Base-by-base conservation (phyloP, 2,797 vertebrate species). In the Falco rusticolus region DNA sequence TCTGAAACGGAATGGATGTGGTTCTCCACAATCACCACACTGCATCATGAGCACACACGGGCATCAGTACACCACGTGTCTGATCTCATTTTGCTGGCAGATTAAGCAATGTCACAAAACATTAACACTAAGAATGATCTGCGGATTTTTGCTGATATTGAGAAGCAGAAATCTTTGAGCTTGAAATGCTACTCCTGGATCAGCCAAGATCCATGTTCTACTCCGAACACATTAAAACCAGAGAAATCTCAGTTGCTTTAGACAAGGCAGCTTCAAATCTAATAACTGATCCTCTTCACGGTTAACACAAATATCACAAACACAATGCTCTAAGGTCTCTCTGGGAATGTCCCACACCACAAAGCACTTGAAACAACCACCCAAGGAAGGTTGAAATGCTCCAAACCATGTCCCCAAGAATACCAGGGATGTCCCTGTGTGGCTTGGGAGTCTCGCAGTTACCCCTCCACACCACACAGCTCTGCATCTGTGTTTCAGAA, bases 361-460 rank as follows among this genome's bases (percentile, higher is more conserved):
- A 81, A 24, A 26, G 39, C 37, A 18, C 92, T 47, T n/a, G 33
- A 54, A 80, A 31, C 68, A 70, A 75, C 1, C 0, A n/a, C 28
- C 29, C 3, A 1, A 54, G 22, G 39, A 80, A 54, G 13, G 14
- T 0, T 63, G 45, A 75, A 59, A 84, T 2, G 4, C 28, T 76
- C 33, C 57, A 29, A 31, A 31, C 9, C 1, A 0, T 2, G 6
- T 8, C 70, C 37, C 34, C 1, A 0, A 50, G 28, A 39, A 60
- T 39, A 28, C 45, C 41, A 29, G 39, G 59, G 64, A 59, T 0
- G 1, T 20, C 2, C 1, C 15, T 8, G n/a, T 7, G 16, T 0
- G 0, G n/a, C 59, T 70, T 5, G 0, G 21, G 25, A 48, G 22
- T 16, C 48, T 21, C 6, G 28, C 10, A 4, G 11, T 56, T n/a